Percentiles rank a stretch among this genome's conserved stretches.
phyloP scores from a whole-genome alignment of 37 sponge, comb jelly and placozoan species.

The Spongilla lacustris region DNA sequence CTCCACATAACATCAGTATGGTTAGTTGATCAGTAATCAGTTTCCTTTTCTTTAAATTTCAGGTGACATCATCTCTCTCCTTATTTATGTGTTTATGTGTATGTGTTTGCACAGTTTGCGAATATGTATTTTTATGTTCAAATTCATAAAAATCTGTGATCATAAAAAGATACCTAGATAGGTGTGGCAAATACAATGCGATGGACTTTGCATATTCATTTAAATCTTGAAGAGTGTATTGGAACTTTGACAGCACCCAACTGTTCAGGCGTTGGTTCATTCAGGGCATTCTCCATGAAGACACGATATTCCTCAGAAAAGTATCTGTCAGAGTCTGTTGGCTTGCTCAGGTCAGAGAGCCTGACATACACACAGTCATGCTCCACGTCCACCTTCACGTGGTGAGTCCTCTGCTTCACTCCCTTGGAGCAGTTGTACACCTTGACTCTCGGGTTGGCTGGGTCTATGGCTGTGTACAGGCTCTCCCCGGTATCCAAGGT shows the following conservation, averaged over 20 bases:
- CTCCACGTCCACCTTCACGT: slow-evolving; percentile 30
- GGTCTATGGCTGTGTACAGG: slow-evolving; percentile 84
- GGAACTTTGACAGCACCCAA: slow-evolving; percentile 44
- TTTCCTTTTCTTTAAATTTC: too few relatives aligned
- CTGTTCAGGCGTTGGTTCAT: slow-evolving; percentile 50
- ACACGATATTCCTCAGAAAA: slow-evolving; percentile 55
- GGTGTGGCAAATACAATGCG: too few relatives aligned
- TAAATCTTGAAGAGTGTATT: slow-evolving; percentile 51
- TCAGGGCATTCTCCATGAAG: slow-evolving; percentile 61
- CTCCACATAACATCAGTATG: too few relatives aligned
- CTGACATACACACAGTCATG: slow-evolving; percentile 51
- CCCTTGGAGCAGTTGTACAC: slow-evolving; percentile 80
- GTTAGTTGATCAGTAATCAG: too few relatives aligned
- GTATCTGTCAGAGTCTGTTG: slow-evolving; percentile 77
- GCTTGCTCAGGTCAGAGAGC: slow-evolving; percentile 48
- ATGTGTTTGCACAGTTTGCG: neutral
- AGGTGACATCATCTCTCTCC: too few relatives aligned
- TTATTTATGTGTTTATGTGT: neutral
- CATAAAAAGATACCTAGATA: too few relatives aligned
- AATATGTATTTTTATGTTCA: neutral
- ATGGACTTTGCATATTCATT: neutral
- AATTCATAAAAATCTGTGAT: neutral
- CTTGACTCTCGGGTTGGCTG: slow-evolving; percentile 39
- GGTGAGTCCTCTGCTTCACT: slow-evolving; percentile 81
- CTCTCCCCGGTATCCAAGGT: slow-evolving; percentile 92